Evolutionary conservation across 1,140 invertebrate species (phyloP).

Genomic region (Lordiphosa stackelbergi): DNA sequence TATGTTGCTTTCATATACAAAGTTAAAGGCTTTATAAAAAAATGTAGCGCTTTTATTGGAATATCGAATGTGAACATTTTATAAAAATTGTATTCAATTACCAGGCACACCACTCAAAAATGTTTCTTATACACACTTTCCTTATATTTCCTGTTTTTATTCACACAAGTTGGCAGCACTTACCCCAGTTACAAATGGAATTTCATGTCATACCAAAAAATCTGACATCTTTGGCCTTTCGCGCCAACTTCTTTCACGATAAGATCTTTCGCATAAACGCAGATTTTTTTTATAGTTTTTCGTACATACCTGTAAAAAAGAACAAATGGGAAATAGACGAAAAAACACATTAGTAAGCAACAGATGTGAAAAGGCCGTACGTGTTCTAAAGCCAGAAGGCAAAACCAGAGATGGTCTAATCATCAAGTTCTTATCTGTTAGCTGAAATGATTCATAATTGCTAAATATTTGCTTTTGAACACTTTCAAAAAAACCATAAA

Average conservation of each 20-base stretch:
- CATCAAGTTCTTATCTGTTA: constrained; percentile 34
- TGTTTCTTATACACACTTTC: no score
- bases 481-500: constrained; percentile 3
- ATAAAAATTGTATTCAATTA: no score
- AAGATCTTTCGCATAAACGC: constrained; percentile 7
- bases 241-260: neutral
- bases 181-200: neutral
- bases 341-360: constrained; percentile 36
- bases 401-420: constrained; percentile 21
- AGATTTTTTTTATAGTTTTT: constrained; percentile 7
- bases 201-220: no score
- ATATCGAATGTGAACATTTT: no score
- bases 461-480: constrained; percentile 50
- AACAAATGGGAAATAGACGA: constrained; percentile 22
- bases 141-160: neutral
- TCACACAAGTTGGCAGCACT: constrained; percentile 2
- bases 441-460: constrained; percentile 48
- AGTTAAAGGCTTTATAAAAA: no score
- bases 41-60: no score
- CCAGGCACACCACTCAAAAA: no score
- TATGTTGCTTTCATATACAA: no score
- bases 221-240: neutral
- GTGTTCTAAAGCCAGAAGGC: constrained; percentile 30
- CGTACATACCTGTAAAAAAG: constrained; percentile 45
- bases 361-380: constrained; percentile 37